phyloP scores from a whole-genome alignment of 2,888 invertebrate genomes.

The Lutraria lutraria region DNA sequence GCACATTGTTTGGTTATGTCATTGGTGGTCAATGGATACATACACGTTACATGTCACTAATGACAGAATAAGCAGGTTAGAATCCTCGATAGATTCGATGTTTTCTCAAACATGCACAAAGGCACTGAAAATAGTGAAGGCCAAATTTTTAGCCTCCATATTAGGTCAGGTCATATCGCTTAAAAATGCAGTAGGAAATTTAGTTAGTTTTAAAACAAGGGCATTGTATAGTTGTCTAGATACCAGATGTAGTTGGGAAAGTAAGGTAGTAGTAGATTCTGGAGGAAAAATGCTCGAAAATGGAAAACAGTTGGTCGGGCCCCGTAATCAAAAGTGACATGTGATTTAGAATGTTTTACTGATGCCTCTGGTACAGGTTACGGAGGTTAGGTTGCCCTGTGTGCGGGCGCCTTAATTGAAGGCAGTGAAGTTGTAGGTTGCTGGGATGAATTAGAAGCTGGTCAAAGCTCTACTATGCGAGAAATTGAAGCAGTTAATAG shows the following conservation, averaged over 20 bases:
- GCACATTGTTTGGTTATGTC: conserved; percentile 54
- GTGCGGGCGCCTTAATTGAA: conserved; percentile 41
- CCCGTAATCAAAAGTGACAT: not conserved
- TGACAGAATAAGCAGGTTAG: conserved; percentile 37
- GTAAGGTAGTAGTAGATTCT: conserved; percentile 36
- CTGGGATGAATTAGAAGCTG: conserved; percentile 14
- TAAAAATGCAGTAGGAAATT: conserved; percentile 46
- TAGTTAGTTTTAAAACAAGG: conserved; percentile 38
- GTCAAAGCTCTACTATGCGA: conserved; percentile 40
- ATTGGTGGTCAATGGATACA: conserved; percentile 42
- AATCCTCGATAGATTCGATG: conserved; percentile 11
- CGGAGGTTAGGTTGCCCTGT: conserved; percentile 34
- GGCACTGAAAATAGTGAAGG: conserved; percentile 27
- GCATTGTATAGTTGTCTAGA: conserved; percentile 45
- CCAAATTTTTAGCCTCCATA: conserved; percentile 43
- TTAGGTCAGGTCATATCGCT: conserved; percentile 50
- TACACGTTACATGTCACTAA: conserved; percentile 47
- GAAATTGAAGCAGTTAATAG: conserved; percentile 33
- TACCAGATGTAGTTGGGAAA: conserved; percentile 45
- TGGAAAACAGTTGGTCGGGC: not conserved
- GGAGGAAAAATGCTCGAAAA: conserved; percentile 19
- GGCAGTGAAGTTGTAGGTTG: not conserved
- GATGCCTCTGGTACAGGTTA: conserved; percentile 21
- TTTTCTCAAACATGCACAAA: not conserved
- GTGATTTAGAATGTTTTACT: not conserved